Evolutionary conservation across 2,113 vertebrate genomes (phyloP).

Genomic region (Periophthalmus modestus): DNA sequence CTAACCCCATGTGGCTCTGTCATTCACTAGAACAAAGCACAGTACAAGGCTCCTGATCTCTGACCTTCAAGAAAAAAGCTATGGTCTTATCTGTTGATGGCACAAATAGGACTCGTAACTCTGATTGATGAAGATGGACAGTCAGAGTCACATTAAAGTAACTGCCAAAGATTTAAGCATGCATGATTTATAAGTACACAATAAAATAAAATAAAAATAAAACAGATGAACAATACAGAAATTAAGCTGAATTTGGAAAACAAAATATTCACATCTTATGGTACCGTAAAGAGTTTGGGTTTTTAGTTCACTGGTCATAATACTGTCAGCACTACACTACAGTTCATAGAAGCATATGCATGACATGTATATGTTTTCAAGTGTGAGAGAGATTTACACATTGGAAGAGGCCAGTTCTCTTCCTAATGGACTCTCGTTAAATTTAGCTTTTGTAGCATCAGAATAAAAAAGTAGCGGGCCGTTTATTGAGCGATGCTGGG

Average conservation of each 20-base stretch:
- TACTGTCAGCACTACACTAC: background rate
- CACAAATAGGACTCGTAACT: constrained; percentile 4
- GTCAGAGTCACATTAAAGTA: background rate
- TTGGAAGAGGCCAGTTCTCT: background rate
- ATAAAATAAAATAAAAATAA: background rate
- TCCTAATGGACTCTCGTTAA: background rate
- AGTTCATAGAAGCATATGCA: background rate
- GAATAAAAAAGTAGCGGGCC: constrained; percentile 12
- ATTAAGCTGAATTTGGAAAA: background rate
- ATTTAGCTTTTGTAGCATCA: constrained; percentile 30
- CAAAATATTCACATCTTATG: background rate
- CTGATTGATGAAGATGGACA: constrained; percentile 10
- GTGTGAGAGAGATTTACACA: too few species aligned
- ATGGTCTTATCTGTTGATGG: constrained; percentile 12
- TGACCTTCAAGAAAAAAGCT: too few species aligned
- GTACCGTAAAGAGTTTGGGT: too few species aligned
- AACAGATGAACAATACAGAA: background rate
- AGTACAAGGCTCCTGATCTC: constrained; percentile 6
- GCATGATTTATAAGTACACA: background rate
- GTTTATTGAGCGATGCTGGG: constrained; percentile 7
- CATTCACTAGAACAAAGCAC: constrained; percentile 21
- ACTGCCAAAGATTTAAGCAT: background rate
- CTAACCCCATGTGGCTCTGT: constrained; percentile 26
- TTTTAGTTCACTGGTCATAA: too few species aligned
- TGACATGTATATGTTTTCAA: background rate